Evolutionary conservation across 2,888 invertebrate species (phyloP).

Genomic region (Hipparchia sbordonii): DNA sequence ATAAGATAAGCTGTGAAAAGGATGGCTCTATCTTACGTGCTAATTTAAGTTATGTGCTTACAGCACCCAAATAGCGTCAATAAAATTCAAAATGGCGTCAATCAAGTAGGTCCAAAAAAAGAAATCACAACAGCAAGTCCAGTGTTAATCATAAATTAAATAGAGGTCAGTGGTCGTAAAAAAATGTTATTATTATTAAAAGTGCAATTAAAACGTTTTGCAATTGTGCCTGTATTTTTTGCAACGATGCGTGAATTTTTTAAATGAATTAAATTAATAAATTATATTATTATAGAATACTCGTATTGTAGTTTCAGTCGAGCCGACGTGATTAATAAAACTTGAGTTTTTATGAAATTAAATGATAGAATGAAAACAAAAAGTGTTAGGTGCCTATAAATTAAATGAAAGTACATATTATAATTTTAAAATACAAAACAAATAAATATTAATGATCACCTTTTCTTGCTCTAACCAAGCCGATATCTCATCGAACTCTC

Average conservation of each 20-base stretch:
- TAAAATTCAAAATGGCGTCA: too few species aligned
- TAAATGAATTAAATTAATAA: not conserved
- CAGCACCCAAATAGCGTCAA: too few species aligned
- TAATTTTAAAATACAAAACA: conserved; percentile 18
- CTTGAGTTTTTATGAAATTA: not conserved
- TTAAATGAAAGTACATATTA: not conserved
- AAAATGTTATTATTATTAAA: not conserved
- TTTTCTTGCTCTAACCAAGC: conserved; percentile 95
- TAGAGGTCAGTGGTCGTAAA: too few species aligned
- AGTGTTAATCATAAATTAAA: too few species aligned
- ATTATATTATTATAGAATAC: not conserved
- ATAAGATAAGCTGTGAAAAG: too few species aligned
- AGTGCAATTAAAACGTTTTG: not conserved
- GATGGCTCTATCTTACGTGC: not conserved
- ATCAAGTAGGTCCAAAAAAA: too few species aligned
- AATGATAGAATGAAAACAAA: not conserved
- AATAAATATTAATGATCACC: conserved; percentile 64
- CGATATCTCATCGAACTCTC: conserved; percentile 97
- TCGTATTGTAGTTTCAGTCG: not conserved
- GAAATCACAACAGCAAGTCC: too few species aligned
- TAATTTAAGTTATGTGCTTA: not conserved
- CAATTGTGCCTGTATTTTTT: not conserved
- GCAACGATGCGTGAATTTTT: not conserved
- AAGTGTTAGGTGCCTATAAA: conserved; percentile 4
- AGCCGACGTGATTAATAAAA: not conserved